Percentiles rank a stretch among this genome's conserved stretches.
phyloP scores from a whole-genome alignment of 2,113 vertebrate species.

The Lamprologus lemairii region DNA sequence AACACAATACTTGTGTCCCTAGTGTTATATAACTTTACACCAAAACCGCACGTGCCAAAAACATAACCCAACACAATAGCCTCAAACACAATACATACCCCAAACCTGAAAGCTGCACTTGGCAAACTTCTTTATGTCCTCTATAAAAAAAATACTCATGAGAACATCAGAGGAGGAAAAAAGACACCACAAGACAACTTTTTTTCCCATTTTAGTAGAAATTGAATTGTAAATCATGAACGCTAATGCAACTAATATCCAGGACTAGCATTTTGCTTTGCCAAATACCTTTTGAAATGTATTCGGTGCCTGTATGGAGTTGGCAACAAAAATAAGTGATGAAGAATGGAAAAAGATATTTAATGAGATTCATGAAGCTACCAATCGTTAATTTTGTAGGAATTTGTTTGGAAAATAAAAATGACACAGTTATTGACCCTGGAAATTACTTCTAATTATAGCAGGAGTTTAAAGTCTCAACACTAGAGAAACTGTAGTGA shows the following conservation, averaged over 20 bases:
- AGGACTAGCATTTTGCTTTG: not conserved
- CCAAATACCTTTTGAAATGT: not conserved
- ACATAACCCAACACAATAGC: not conserved
- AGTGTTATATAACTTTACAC: conserved; percentile 5
- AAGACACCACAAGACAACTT: not conserved
- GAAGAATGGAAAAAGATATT: not conserved
- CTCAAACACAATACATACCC: not conserved
- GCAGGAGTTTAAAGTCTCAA: not conserved
- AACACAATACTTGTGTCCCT: not conserved
- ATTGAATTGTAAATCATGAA: not conserved
- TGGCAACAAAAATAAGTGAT: not conserved
- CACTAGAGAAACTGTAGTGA: not conserved
- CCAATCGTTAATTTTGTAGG: not conserved
- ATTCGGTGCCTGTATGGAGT: not conserved
- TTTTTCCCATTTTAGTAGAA: not conserved
- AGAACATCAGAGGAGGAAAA: not conserved
- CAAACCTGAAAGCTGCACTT: not conserved
- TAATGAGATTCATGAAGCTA: not conserved
- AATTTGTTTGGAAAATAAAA: not conserved
- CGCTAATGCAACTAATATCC: not conserved
- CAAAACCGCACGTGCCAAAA: not conserved
- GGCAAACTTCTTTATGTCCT: not conserved
- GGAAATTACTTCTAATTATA: not conserved
- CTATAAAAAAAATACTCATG: not conserved
- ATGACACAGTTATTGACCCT: not conserved